Percentiles rank a stretch among this genome's conserved stretches.
Conservation (phyloP, 2,797 vertebrate genomes). For the Microchirus variegatus region DNA sequence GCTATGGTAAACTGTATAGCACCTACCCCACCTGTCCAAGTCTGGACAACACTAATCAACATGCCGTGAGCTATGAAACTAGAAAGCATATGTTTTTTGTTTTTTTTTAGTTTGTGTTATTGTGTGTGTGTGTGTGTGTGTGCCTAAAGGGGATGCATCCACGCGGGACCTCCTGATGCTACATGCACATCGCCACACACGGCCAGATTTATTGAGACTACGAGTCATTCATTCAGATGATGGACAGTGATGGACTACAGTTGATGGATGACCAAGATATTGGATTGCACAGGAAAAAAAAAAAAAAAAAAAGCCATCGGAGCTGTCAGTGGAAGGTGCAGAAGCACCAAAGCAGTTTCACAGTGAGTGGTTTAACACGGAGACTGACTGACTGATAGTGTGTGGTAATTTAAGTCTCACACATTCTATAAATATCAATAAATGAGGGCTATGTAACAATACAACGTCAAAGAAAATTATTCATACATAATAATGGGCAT, state of each 20-base stretch:
- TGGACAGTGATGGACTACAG: constrained; percentile 6
- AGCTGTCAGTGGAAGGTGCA: neutral
- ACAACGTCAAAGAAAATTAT: too few relatives aligned
- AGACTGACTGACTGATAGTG: neutral
- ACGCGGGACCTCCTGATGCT: constrained; percentile 5
- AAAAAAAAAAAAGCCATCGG: neutral
- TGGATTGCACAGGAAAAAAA: neutral
- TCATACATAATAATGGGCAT: too few relatives aligned
- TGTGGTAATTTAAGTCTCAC: too few relatives aligned
- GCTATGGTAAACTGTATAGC: constrained; percentile 23
- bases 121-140: constrained; percentile 26
- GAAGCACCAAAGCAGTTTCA: neutral
- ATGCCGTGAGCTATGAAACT: constrained; percentile 56
- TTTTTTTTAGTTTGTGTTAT: too few relatives aligned
- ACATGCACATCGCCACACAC: constrained; percentile 9
- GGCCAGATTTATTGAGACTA: constrained; percentile 20
- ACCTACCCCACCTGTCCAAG: constrained; percentile 56
- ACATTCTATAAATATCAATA: neutral
- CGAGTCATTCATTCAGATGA: constrained; percentile 23
- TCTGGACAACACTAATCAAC: constrained; percentile 63
- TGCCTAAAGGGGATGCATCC: constrained; percentile 5
- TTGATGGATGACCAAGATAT: constrained; percentile 11
- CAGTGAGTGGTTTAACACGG: neutral
- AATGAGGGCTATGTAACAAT: too few relatives aligned
- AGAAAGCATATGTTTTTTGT: constrained; percentile 44